phyloP scores from a whole-genome alignment of 53 echinoderm and acorn worm genomes.

The Temnopleurus reevesii region DNA sequence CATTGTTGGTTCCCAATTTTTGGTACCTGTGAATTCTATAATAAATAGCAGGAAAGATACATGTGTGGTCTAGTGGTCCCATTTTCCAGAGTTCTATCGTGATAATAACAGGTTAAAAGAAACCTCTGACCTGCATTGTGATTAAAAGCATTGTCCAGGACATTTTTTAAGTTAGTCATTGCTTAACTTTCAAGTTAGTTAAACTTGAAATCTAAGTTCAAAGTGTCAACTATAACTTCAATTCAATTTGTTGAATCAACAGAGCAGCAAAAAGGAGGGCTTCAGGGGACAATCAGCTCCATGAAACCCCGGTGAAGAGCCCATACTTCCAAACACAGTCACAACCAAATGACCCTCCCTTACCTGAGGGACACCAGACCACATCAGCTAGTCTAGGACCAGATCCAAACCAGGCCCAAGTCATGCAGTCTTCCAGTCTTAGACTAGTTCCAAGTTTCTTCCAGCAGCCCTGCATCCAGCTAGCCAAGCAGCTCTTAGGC shows the following conservation, averaged over 20 bases:
- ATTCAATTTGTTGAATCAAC: not conserved
- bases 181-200: too few relatives aligned
- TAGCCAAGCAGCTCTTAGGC: slow-evolving; percentile 86
- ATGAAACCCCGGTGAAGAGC: not conserved
- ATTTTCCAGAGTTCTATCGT: too few relatives aligned
- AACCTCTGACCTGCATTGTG: too few relatives aligned
- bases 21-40: too few relatives aligned
- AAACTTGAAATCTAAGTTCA: too few relatives aligned
- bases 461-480: slow-evolving; percentile 70
- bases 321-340: not conserved
- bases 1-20: too few relatives aligned
- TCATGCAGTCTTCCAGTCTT: not conserved
- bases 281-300: not conserved
- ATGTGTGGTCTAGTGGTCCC: too few relatives aligned
- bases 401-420: not conserved
- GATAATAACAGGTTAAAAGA: too few relatives aligned
- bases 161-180: too few relatives aligned
- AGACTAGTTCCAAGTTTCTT: slow-evolving; percentile 61
- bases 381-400: not conserved
- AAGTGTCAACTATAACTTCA: too few relatives aligned
- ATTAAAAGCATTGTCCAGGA: too few relatives aligned
- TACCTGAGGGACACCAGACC: not conserved
- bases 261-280: not conserved
- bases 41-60: too few relatives aligned
- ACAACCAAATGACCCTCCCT: not conserved